Evolutionary conservation across 2,888 invertebrate species (phyloP).

Genomic region (Zeuzera pyrina): DNA sequence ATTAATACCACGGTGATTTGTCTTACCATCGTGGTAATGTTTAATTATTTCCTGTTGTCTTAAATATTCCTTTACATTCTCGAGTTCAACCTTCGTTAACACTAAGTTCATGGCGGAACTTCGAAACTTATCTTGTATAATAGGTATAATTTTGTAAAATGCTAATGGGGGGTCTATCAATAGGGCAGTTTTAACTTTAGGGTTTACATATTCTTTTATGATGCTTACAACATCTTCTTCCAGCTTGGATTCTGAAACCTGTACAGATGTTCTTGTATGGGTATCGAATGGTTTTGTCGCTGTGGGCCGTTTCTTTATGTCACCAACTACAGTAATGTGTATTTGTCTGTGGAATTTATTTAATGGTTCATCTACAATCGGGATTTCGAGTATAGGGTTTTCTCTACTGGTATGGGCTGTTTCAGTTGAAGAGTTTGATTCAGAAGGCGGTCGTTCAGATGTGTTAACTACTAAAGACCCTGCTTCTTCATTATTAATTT

Average conservation of each 20-base stretch:
- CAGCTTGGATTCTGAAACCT: slow-evolving; percentile 16
- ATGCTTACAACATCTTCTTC: slow-evolving; percentile 17
- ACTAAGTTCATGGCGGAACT: slow-evolving; percentile 17
- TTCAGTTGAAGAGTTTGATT: too few species aligned
- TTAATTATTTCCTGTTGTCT: slow-evolving; percentile 20
- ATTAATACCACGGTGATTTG: slow-evolving; percentile 11
- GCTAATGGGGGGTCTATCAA: slow-evolving; percentile 12
- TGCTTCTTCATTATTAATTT: slow-evolving; percentile 10
- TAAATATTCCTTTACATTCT: slow-evolving; percentile 18
- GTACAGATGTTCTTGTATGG: slow-evolving; percentile 13
- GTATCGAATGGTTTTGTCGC: slow-evolving; percentile 19
- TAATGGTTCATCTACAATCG: slow-evolving; percentile 14
- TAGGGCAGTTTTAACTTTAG: slow-evolving; percentile 19
- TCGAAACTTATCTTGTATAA: slow-evolving; percentile 16
- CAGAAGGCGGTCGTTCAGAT: slow-evolving; percentile 3
- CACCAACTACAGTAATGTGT: slow-evolving; percentile 13
- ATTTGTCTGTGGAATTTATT: too few species aligned
- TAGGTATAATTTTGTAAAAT: slow-evolving; percentile 16
- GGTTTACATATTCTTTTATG: slow-evolving; percentile 20
- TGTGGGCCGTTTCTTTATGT: slow-evolving; percentile 13
- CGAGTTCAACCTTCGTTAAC: slow-evolving; percentile 15
- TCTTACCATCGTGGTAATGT: slow-evolving; percentile 19
- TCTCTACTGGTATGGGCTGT: slow-evolving; percentile 16
- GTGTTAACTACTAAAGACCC: slow-evolving; percentile 8
- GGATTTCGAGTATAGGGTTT: slow-evolving; percentile 17